These are phyloP conservation scores for Mellivora capensis DNA, from an alignment of 2,113 vertebrate genomes.

Conservation along the genomic window DNA sequence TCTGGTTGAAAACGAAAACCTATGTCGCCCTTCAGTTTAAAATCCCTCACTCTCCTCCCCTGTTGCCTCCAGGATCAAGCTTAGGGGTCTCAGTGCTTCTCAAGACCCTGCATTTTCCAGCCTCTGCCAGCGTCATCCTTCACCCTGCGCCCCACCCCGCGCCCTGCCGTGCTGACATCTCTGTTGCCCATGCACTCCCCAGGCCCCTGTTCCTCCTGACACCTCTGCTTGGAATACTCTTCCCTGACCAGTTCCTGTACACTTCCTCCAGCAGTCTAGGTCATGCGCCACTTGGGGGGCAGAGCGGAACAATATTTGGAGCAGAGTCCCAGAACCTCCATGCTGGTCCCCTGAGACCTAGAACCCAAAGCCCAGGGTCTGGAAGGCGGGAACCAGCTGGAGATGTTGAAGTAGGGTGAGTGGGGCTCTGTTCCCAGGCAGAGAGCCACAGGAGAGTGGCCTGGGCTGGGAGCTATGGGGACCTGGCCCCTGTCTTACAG, in stretches of 20 bases:
- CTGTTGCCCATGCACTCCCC: background rate
- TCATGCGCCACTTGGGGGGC: background rate
- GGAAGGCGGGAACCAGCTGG: background rate
- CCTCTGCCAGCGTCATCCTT: background rate
- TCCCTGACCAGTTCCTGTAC: background rate
- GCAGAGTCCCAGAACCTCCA: background rate
- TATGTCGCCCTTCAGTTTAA: background rate
- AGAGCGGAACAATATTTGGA: background rate
- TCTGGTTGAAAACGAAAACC: background rate
- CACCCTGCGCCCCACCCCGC: background rate
- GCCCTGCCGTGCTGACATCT: fast-evolving
- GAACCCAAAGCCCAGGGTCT: background rate
- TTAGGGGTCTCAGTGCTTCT: background rate
- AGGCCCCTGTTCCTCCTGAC: background rate
- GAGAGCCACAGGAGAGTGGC: background rate
- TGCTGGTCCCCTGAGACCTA: background rate
- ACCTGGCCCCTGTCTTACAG: background rate
- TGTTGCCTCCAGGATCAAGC: background rate
- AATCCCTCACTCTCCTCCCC: background rate
- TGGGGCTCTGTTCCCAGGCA: background rate
- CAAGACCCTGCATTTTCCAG: background rate
- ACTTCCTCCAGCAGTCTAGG: background rate
- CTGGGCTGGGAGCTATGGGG: background rate
- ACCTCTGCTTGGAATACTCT: background rate
- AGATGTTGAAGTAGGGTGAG: background rate